Conservation (phyloP, 2,888 invertebrate genomes). For the Oxycera nigricornis region DNA sequence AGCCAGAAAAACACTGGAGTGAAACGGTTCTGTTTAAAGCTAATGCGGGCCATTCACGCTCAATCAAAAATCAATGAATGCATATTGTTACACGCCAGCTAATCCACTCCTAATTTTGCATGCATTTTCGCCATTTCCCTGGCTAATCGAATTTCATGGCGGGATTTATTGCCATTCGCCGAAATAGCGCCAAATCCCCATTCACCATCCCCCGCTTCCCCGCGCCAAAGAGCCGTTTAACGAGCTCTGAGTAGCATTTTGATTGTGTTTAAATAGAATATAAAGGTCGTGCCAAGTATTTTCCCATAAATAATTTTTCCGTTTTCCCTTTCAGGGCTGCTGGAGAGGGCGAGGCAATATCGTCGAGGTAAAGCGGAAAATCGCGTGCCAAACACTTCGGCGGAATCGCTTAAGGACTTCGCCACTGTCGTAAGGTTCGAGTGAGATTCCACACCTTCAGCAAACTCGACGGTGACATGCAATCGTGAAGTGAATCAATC, state of each 20-base stretch:
- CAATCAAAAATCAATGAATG: not conserved
- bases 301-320: conserved; percentile 17
- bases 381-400: conserved; percentile 29
- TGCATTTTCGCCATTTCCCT: not conserved
- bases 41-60: no score
- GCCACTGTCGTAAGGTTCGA: not conserved
- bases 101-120: not conserved
- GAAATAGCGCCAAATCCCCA: not conserved
- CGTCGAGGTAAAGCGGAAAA: not conserved
- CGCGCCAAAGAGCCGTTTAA: not conserved
- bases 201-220: not conserved
- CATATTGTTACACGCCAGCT: no score
- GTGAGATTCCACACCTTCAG: conserved; percentile 8
- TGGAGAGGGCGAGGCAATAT: not conserved
- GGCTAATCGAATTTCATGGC: not conserved
- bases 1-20: no score
- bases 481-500: not conserved
- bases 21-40: no score
- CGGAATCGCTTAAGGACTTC: not conserved
- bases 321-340: conserved; percentile 8
- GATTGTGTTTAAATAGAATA: conserved; percentile 32
- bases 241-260: conserved; percentile 29
- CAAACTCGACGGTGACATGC: conserved; percentile 34
- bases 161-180: conserved; percentile 3
- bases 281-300: not conserved